phyloP scores from a whole-genome alignment of 2,113 vertebrate species.

The Chaenocephalus aceratus region DNA sequence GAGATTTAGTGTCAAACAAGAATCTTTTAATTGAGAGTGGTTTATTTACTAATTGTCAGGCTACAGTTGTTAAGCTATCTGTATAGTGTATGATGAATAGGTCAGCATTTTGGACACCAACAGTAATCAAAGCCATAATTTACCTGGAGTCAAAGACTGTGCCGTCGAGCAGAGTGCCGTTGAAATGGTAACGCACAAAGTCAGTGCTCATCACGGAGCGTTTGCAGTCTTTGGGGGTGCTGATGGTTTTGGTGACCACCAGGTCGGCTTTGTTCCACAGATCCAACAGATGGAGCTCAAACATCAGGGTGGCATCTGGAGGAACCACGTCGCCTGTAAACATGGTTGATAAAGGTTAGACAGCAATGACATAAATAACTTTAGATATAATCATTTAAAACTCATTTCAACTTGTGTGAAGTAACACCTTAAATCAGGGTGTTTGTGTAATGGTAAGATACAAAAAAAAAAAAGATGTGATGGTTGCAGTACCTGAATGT shows the following conservation, averaged over 20 bases:
- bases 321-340: slow-evolving; percentile 90
- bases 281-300: slow-evolving; percentile 91
- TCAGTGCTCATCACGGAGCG: slow-evolving; percentile 90
- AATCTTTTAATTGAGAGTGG: not conserved
- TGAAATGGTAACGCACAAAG: slow-evolving; percentile 97
- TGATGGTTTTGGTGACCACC: slow-evolving; percentile 87
- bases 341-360: not conserved
- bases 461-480: no score
- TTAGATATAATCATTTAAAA: not conserved
- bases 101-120: no score
- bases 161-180: slow-evolving; percentile 92
- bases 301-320: slow-evolving; percentile 93
- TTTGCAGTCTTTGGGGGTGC: slow-evolving; percentile 86
- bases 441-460: no score
- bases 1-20: not conserved
- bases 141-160: slow-evolving; percentile 93
- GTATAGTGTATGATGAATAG: no score
- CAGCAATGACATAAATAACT: not conserved
- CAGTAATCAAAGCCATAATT: not conserved
- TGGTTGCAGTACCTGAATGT: not conserved
- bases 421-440: no score
- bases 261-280: slow-evolving; percentile 94
- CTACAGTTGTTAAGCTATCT: not conserved
- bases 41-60: not conserved
- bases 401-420: not conserved